Evolutionary conservation across 2,888 invertebrate genomes (phyloP).

Genomic region (Stenchaetothrips biformis): DNA sequence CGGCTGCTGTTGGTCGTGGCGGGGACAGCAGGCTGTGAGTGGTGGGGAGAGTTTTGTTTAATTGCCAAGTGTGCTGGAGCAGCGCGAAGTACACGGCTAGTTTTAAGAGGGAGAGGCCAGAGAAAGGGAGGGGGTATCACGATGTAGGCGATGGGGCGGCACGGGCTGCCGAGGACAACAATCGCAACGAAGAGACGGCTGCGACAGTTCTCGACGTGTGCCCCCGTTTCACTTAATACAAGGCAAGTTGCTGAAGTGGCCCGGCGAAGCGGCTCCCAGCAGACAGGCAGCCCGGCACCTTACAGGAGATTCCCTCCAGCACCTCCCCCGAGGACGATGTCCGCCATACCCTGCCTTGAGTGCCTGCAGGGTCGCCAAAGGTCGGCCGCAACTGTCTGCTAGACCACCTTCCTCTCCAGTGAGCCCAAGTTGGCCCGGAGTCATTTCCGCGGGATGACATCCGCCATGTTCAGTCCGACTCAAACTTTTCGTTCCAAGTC

Average conservation of each 20-base stretch:
- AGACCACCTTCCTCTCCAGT: too few species aligned
- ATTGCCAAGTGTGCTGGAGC: slow-evolving; percentile 7
- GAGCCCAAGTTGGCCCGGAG: too few species aligned
- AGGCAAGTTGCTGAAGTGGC: too few species aligned
- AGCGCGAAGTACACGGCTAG: slow-evolving; percentile 1
- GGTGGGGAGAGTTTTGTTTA: neutral
- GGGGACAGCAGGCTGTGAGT: neutral
- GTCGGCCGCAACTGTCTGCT: too few species aligned
- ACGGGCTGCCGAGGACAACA: neutral
- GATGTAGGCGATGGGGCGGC: neutral
- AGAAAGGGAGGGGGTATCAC: neutral
- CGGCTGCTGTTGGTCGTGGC: neutral
- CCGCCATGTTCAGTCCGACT: too few species aligned
- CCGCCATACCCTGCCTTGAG: neutral
- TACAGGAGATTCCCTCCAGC: neutral
- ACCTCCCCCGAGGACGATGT: neutral
- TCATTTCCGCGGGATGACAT: too few species aligned
- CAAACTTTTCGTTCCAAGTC: too few species aligned
- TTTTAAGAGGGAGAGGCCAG: neutral
- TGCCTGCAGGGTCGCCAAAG: neutral
- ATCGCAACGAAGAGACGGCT: neutral
- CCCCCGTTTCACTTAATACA: too few species aligned
- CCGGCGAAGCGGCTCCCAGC: neutral
- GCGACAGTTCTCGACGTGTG: too few species aligned
- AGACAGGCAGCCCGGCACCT: neutral